These are phyloP conservation scores for Fulmarus glacialis DNA, from an alignment of 2,113 vertebrate genomes.

Conservation along the genomic window DNA sequence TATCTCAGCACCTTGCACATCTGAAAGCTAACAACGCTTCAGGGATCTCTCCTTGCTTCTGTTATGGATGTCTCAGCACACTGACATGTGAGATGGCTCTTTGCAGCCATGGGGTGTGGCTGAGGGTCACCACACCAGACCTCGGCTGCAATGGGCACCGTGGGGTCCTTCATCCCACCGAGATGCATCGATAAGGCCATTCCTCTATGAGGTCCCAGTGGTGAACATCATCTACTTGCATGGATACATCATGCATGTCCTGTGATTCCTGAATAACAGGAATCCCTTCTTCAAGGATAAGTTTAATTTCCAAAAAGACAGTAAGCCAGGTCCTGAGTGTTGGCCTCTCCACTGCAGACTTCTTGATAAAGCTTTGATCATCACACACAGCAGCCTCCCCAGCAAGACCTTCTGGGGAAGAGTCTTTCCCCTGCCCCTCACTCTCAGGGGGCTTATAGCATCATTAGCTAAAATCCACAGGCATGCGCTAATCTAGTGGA, in stretches of 20 bases:
- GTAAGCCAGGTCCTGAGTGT: background rate
- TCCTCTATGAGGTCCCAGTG: background rate
- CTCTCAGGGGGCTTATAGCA: background rate
- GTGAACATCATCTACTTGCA: background rate
- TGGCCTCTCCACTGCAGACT: background rate
- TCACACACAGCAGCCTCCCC: background rate
- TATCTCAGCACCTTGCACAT: background rate
- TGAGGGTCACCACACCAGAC: background rate
- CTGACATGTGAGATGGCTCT: background rate
- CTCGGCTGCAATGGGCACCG: accelerated
- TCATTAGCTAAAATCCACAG: background rate
- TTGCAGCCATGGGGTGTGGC: background rate
- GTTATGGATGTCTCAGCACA: background rate
- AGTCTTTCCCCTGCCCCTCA: background rate
- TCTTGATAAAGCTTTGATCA: background rate
- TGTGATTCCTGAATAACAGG: background rate
- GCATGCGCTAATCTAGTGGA: background rate
- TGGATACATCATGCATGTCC: background rate
- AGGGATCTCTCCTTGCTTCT: background rate
- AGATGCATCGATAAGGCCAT: background rate
- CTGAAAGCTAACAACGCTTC: background rate
- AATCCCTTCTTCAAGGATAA: background rate
- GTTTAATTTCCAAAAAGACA: background rate
- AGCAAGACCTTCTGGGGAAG: background rate
- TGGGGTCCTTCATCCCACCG: background rate